Percentiles rank a stretch among this genome's conserved stretches.
Evolutionary conservation across 2,797 vertebrate genomes (phyloP).

Genomic region (Lagorchestes hirsutus): DNA sequence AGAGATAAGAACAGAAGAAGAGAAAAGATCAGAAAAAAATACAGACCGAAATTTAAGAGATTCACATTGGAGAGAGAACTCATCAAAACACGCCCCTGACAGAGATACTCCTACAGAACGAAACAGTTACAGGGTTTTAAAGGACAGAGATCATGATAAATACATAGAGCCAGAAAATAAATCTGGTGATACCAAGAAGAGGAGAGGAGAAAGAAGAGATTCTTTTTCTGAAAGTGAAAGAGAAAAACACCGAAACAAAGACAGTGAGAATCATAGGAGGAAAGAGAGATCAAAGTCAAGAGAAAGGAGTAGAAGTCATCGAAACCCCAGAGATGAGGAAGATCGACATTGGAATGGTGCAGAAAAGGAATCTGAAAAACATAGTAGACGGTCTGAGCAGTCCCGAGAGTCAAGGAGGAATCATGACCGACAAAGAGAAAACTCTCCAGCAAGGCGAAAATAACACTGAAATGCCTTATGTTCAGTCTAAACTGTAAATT

Average conservation of each 20-base stretch:
- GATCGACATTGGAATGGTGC: conserved; percentile 84
- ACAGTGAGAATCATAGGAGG: conserved; percentile 81
- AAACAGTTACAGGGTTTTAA: conserved; percentile 73
- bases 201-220: conserved; percentile 81
- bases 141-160: conserved; percentile 80
- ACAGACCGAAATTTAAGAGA: conserved; percentile 77
- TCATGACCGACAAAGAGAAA: conserved; percentile 83
- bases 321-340: conserved; percentile 77
- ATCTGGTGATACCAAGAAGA: conserved; percentile 81
- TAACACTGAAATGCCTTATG: conserved; percentile 68
- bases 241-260: conserved; percentile 81
- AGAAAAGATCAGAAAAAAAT: conserved; percentile 81
- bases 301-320: conserved; percentile 82
- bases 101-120: conserved; percentile 77
- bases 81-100: conserved; percentile 74
- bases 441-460: conserved; percentile 85
- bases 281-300: conserved; percentile 86
- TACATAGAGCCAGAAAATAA: conserved; percentile 78
- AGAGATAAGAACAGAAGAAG: conserved; percentile 83
- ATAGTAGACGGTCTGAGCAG: conserved; percentile 80
- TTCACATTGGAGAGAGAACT: conserved; percentile 76
- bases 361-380: conserved; percentile 80
- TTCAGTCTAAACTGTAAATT: conserved; percentile 67
- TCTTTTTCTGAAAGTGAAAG: conserved; percentile 85
- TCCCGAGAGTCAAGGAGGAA: conserved; percentile 83